Evolutionary conservation across 2,797 vertebrate genomes (phyloP), one percentile per base, ranked within the genome.

Genomic region (Manis pentadactyla): DNA sequence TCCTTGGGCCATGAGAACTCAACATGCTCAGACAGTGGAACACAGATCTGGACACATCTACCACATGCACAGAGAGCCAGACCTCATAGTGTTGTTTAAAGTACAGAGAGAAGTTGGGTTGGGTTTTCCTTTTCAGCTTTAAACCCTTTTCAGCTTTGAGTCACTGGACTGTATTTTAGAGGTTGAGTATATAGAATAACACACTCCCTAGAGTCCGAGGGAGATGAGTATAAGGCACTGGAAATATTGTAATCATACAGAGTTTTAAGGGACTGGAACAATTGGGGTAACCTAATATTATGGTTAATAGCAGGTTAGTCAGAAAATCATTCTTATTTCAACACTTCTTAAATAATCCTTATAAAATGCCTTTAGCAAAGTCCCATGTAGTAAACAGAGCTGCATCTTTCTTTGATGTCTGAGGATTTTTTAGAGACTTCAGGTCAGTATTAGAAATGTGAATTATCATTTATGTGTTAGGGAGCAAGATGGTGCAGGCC

Each of bases 281-380:
- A 37, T 59, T 69, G 61, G 81, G 27, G 53, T 92, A 86, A 84
- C 79, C 78, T 84, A 29, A 90, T 85, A 85, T 87, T 94, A 61
- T 74, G 87, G 87, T 84, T 93, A 97, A 97, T 97, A 96, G 39
- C 57, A 79, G 69, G 92, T 94, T 95, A 97, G 94, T 88, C 82
- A 86, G 85, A 96, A 86, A 96, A 90, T 37, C 81, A 66, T 94
- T 78, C 89, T 88, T 69, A 96, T 95, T 96, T 97, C 94, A 89
- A 97, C 93, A 95, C 94, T 83, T 95, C 85, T 93, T 34, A 42
- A 96, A 91, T 97, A 94, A 85, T 96, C 74, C 63, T 96, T 88
- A 75, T 66, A 90, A 85, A 94, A 83, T 71, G 74, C 61, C 82
- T 39, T 79, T 39, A 96, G 88, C 73, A 73, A 96, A 82, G 74